Evolutionary conservation across 1,140 invertebrate genomes (phyloP), one percentile per base, ranked within the genome.

Genomic region (Aphaenogaster ashmeadi): DNA sequence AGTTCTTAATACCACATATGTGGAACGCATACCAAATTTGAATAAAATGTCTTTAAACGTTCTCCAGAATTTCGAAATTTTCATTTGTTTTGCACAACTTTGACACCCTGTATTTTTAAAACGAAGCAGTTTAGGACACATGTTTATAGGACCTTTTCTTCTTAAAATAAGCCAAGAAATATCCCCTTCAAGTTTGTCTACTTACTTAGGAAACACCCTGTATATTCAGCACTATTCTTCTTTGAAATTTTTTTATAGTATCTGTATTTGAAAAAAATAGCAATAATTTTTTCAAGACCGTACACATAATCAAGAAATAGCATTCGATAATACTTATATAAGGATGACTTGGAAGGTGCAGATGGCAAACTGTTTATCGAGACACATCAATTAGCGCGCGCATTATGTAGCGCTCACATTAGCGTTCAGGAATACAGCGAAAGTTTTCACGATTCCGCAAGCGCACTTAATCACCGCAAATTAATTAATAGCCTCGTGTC

Each of bases 401-500:
- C 36, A 50, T 79, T 79, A 66, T 64, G 21, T n/a, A 66, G 44
- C 18, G 6, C 5, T 66, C 27, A 21, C 27, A 66, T 79, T 66
- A 13, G 1, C 15, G 18, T 6, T 64, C 27, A 15, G 11, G 18
- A 79, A 27, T 79, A 13, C 21, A 44, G 41, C 21, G 56, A 78
- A 78, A 64, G 36, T 75, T 8, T 66, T 36, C 6, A 9, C 41
- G 60, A 79, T 66, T 36, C 44, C 58, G 13, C 44, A 79, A 79
- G 33, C n/a, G 27, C 36, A 13, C 62, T 58, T 66, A 36, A 71
- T 81, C 79, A 33, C 15, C 15, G 38, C 21, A 56, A 71, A 71
- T 81, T 69, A 71, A 81, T 81, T 81, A 38, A 75, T 41, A 36
- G 54, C 27, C 47, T 58, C 38, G 18, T 21, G 52, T 60, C 54